These are phyloP conservation scores for Stegostoma tigrinum DNA, from an alignment of 2,113 vertebrate genomes.

Conservation along the genomic window DNA sequence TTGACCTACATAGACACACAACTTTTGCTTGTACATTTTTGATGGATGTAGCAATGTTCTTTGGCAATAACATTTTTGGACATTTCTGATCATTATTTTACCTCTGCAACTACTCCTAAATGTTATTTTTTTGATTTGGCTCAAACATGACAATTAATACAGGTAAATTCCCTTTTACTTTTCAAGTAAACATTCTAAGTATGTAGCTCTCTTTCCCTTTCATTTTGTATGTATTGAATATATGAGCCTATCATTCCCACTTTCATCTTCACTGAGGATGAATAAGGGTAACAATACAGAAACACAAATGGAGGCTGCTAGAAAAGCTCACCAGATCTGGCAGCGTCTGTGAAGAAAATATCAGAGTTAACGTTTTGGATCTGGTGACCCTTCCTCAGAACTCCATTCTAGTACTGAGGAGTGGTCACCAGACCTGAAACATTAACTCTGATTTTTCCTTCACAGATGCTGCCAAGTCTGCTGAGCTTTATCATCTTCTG, in stretches of 20 bases:
- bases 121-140: neutral
- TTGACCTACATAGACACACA: neutral
- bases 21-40: neutral
- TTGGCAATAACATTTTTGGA: neutral
- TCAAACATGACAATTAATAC: neutral
- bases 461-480: no score
- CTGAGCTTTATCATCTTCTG: no score
- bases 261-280: neutral
- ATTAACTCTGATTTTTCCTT: no score
- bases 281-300: neutral
- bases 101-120: neutral
- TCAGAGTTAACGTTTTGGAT: no score
- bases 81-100: neutral
- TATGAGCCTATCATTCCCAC: neutral
- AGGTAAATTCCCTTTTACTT: neutral
- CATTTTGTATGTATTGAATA: neutral
- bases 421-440: no score
- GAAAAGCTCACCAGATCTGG: no score
- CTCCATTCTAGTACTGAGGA: no score
- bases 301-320: no score
- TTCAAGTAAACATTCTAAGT: neutral
- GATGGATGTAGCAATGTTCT: neutral
- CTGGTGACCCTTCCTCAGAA: no score
- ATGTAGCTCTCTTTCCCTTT: neutral
- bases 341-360: no score